phyloP scores from a whole-genome alignment of 2,113 vertebrate species.

The Hucho hucho region DNA sequence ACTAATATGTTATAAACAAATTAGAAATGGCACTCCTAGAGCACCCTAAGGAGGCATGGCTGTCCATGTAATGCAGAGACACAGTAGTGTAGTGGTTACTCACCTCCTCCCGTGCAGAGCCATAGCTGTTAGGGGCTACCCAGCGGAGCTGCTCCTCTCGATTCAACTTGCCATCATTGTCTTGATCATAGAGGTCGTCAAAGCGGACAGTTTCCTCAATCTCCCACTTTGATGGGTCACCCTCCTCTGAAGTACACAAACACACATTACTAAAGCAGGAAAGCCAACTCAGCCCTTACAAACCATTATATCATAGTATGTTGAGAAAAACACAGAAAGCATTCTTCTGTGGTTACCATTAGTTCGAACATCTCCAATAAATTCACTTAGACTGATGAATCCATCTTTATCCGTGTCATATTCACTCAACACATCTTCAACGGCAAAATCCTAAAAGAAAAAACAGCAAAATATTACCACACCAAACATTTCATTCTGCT shows the following conservation, averaged over 20 bases:
- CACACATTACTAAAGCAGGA: not conserved
- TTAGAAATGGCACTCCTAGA: no score
- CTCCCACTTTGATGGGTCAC: constrained; percentile 88
- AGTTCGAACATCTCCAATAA: constrained; percentile 86
- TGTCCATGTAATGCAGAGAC: not conserved
- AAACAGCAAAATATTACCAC: not conserved
- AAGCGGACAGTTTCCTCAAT: constrained; percentile 91
- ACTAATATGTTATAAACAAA: not conserved
- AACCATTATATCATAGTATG: not conserved
- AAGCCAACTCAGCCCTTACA: not conserved
- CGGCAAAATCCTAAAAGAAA: constrained; percentile 85
- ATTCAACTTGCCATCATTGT: constrained; percentile 84
- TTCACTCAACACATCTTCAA: constrained; percentile 91
- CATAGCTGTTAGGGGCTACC: constrained; percentile 93
- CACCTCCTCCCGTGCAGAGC: constrained; percentile 92
- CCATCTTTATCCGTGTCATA: constrained; percentile 89
- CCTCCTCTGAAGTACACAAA: not conserved
- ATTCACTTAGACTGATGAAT: constrained; percentile 90
- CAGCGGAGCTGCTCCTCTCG: constrained; percentile 88
- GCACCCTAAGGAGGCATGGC: not conserved
- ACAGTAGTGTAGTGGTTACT: not conserved
- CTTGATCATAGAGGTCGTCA: constrained; percentile 90
- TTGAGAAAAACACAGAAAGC: constrained; percentile 1
- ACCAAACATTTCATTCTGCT: not conserved
- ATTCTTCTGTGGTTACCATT: constrained; percentile 77